Evolutionary conservation across 2,797 vertebrate species (phyloP), one percentile per base, ranked within the genome.

Genomic region (Myotis planiceps): DNA sequence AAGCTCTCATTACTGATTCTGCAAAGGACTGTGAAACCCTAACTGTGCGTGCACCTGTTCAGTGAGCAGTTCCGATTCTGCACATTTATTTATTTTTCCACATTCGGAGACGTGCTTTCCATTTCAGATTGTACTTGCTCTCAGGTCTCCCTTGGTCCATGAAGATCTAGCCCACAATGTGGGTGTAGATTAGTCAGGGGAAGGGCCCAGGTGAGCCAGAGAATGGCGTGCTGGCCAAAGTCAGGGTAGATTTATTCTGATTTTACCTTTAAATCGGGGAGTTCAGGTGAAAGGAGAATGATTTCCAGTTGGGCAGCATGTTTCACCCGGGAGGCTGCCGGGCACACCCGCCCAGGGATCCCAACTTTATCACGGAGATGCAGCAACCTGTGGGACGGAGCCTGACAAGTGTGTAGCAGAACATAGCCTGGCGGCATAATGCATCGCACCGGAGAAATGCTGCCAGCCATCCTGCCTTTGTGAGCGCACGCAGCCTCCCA

Each of bases 11-110:
- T 75, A 39, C 39, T 9, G 16, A 86, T 37, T 92, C 60, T 18
- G 91, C 71, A 95, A 82, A 96, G 60, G 69, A 69, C 85, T 39
- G 85, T 5, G 16, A 34, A 82, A 88, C 79, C 37, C 72, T 94
- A 37, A 92, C 90, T 37, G 76, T 78, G 83, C 0, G 0, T 42
- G 47, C 78, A 95, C 92, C 88, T 96, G 90, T 95, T 92, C 92
- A 68, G n/a, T 15, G 71, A 81, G 88, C 47, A 5, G 51, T 90
- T 75, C 66, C 83, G 49, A 13, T 47, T 92, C 60, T 76, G 72
- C 49, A 42, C 29, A 27, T 58, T 91, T 74, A 65, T 87, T 65
- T 88, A 34, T 75, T 74, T 25, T 69, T 85, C 66, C 71, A 34
- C 23, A 10, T 82, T 90, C 23, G 55, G 37, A 85, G 58, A 81